Percentiles rank a stretch among this genome's conserved stretches.
phyloP scores from a whole-genome alignment of 2,113 vertebrate species.

The Oenanthe melanoleuca region DNA sequence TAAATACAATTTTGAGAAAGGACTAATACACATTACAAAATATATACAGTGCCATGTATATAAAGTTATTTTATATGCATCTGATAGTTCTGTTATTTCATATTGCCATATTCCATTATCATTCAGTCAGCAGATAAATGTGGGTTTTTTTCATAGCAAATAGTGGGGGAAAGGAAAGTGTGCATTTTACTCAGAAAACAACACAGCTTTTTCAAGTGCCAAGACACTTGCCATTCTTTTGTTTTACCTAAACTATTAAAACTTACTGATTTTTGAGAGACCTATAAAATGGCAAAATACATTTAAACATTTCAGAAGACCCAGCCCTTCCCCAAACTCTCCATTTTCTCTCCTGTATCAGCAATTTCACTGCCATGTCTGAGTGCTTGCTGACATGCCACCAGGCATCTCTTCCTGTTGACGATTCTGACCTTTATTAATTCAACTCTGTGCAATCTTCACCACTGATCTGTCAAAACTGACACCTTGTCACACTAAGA shows the following conservation, averaged over 20 bases:
- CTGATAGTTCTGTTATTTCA: not conserved
- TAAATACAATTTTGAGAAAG: not conserved
- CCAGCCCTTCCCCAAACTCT: not conserved
- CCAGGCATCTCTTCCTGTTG: slow-evolving; percentile 66
- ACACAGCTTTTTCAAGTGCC: not conserved
- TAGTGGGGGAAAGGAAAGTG: accelerated
- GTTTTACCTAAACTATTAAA: not conserved
- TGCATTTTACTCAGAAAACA: not conserved
- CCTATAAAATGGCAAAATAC: not conserved
- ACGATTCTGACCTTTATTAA: slow-evolving; percentile 83
- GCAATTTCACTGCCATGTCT: slow-evolving; percentile 22
- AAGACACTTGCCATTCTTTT: not conserved
- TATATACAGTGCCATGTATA: not conserved
- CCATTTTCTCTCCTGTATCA: not conserved
- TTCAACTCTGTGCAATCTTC: slow-evolving; percentile 73
- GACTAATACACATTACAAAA: not conserved
- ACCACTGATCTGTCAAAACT: slow-evolving; percentile 74
- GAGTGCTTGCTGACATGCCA: slow-evolving; percentile 54
- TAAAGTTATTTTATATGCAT: not conserved
- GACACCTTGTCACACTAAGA: slow-evolving; percentile 74
- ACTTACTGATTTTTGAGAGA: not conserved
- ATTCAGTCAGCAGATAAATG: not conserved
- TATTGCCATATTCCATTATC: not conserved
- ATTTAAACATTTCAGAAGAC: not conserved
- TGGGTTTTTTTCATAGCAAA: accelerated